A percentile compares a stretch with the other conserved stretches of the same genome.
phyloP scores from a whole-genome alignment of 2,113 vertebrate genomes.

The Ophthalmolycus amberensis region DNA sequence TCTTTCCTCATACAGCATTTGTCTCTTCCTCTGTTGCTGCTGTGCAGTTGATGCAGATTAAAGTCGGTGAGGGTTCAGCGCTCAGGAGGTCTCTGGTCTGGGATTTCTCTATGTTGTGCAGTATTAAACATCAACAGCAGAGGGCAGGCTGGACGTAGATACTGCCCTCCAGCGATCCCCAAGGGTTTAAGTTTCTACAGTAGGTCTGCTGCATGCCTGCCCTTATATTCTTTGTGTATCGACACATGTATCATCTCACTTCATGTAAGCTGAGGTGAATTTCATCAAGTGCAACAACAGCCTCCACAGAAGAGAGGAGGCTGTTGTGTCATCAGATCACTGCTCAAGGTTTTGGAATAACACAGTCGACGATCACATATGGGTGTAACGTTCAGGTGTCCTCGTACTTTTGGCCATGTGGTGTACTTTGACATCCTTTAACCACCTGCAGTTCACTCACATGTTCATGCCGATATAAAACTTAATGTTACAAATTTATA shows the following conservation, averaged over 20 bases:
- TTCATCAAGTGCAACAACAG: neutral
- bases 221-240: neutral
- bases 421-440: slow-evolving; percentile 3
- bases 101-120: slow-evolving; percentile 11
- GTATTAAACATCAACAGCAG: slow-evolving; percentile 42
- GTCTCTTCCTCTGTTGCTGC: neutral
- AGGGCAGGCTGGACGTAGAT: slow-evolving; percentile 28
- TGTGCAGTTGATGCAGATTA: neutral
- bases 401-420: neutral
- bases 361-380: neutral
- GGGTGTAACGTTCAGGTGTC: neutral
- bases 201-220: neutral
- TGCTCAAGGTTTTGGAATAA: neutral
- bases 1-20: neutral
- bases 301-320: neutral
- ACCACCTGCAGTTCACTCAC: neutral
- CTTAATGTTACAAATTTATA: neutral
- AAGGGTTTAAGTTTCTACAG: neutral
- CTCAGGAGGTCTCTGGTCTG: neutral
- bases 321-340: neutral
- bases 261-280: neutral
- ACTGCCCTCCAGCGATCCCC: neutral
- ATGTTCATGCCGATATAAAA: neutral
- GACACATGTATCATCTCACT: neutral
- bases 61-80: neutral